Evolutionary conservation across 2,888 invertebrate genomes (phyloP).

Genomic region (Lasioglossum pauxillum): DNA sequence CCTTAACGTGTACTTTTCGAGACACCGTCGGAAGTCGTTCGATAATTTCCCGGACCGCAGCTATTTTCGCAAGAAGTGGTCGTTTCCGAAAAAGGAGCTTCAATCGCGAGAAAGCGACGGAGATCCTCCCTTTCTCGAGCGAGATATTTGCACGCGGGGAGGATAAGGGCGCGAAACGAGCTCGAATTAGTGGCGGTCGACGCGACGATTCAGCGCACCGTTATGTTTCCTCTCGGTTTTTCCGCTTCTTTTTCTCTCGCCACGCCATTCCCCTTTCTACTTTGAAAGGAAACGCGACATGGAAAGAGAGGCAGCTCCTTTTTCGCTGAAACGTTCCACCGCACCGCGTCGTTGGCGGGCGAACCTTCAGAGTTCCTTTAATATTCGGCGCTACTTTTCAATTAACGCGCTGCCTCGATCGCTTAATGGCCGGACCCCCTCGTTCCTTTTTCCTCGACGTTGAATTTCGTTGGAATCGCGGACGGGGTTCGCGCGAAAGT

Average conservation of each 20-base stretch:
- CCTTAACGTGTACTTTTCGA: neutral
- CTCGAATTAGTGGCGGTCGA: conserved; percentile 45
- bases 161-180: conserved; percentile 24
- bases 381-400: conserved; percentile 43
- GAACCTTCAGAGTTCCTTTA: conserved; percentile 27
- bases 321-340: conserved; percentile 19
- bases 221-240: conserved; percentile 17
- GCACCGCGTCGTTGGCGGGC: neutral
- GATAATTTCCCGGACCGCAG: neutral
- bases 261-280: neutral
- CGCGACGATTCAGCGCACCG: conserved; percentile 36
- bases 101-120: neutral
- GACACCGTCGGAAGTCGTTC: neutral
- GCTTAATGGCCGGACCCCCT: neutral
- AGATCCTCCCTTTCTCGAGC: neutral
- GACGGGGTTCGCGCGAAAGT: too few relatives aligned
- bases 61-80: neutral
- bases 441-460: neutral
- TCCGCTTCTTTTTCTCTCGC: neutral
- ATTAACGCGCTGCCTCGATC: conserved; percentile 41
- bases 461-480: neutral
- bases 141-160: neutral
- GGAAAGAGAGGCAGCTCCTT: conserved; percentile 18
- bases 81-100: neutral
- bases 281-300: neutral